These are phyloP conservation scores for Falco cherrug DNA, from an alignment of 2,797 vertebrate genomes.

Conservation along the genomic window DNA sequence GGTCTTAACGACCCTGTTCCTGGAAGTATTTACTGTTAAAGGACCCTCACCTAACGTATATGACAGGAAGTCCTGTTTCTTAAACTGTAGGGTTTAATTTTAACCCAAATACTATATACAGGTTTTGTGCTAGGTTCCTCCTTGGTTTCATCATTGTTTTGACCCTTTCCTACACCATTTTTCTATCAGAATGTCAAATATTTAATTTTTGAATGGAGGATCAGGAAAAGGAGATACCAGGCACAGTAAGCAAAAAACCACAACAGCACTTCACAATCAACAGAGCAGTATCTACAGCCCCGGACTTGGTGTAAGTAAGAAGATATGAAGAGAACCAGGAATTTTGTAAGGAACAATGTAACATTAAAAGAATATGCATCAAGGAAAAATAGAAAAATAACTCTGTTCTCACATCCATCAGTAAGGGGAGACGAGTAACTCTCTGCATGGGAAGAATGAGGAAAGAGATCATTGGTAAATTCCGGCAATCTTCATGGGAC, in stretches of 20 bases:
- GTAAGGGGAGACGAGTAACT: constrained; percentile 93
- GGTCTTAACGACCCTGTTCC: neutral
- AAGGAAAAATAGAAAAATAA: neutral
- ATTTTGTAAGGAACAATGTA: fast-evolving
- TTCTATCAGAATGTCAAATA: neutral
- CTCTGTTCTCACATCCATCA: constrained; percentile 91
- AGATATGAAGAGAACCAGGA: neutral
- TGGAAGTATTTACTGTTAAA: neutral
- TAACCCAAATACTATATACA: neutral
- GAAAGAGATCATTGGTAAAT: constrained; percentile 96
- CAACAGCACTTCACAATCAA: neutral
- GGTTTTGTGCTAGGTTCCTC: neutral
- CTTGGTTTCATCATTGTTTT: neutral
- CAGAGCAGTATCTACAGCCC: neutral
- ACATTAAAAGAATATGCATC: neutral
- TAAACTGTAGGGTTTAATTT: neutral
- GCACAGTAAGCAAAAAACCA: neutral
- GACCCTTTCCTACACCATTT: neutral
- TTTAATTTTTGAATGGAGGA: neutral
- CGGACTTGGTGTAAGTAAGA: fast-evolving
- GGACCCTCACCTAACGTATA: fast-evolving
- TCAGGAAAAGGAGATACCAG: neutral
- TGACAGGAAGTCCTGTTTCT: fast-evolving
- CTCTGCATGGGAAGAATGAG: constrained; percentile 99
- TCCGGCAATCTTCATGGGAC: constrained; percentile 89